A percentile compares a stretch with the other conserved stretches of the same genome.
Evolutionary conservation across 2,888 invertebrate species (phyloP).

Genomic region (Dynastes hyllus): DNA sequence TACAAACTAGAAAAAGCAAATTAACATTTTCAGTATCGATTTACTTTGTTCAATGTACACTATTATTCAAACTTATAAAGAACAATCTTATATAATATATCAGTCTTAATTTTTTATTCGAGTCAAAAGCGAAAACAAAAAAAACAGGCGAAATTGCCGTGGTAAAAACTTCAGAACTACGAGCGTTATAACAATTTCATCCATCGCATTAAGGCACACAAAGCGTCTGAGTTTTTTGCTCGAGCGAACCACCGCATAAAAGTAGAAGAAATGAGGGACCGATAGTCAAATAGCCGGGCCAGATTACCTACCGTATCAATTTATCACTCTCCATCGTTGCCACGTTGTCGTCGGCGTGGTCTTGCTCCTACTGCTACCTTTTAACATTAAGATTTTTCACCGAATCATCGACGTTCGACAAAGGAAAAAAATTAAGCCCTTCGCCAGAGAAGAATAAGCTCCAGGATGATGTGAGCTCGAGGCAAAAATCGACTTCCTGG

Average conservation of each 20-base stretch:
- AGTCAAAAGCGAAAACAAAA: too few species aligned
- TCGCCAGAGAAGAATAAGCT: neutral
- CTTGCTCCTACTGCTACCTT: too few species aligned
- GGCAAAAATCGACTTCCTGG: too few species aligned
- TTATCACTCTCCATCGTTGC: neutral
- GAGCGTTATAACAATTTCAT: neutral
- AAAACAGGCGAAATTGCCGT: too few species aligned
- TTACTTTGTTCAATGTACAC: too few species aligned
- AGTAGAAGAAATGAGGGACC: neutral
- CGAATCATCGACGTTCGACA: neutral
- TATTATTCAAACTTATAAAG: too few species aligned
- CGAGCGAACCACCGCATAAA: neutral
- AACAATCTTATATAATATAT: too few species aligned
- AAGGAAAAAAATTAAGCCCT: neutral
- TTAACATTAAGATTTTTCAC: constrained; percentile 16
- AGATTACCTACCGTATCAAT: constrained; percentile 8
- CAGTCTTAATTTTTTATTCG: too few species aligned
- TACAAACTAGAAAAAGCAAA: too few species aligned
- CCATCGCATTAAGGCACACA: neutral
- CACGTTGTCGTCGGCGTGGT: neutral
- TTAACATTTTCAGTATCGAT: too few species aligned
- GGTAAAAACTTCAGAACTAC: neutral
- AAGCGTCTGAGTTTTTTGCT: neutral
- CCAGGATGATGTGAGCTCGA: neutral
- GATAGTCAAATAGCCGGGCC: constrained; percentile 2